Evolutionary conservation across 2,113 vertebrate species (phyloP), one percentile per base, ranked within the genome.

Genomic region (Anoura caudifer): DNA sequence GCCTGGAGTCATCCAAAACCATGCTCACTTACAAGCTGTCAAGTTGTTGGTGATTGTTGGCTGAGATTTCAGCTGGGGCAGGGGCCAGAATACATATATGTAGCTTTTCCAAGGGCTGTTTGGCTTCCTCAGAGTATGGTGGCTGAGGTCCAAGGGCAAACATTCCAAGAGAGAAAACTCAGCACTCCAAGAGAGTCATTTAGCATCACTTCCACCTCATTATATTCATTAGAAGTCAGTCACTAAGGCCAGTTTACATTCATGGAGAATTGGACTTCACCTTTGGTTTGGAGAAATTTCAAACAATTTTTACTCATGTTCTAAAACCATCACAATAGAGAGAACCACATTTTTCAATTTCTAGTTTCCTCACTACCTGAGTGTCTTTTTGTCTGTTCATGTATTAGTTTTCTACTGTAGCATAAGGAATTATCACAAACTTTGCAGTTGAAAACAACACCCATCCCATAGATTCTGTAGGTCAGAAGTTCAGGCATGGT

Each of bases 191-290:
- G 77, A 81, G 72, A 61, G 72, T 45, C 86, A 91, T 61, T 45
- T 80, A 91, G 7, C 43, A 61, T 95, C 47, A 87, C 81, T 84
- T 96, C 82, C 92, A 72, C 59, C 79, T 96, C 87, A 72, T 87
- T 93, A 67, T 56, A 41, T 28, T 73, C 43, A 76, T 85, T 91
- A 97, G 41, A 82, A 89, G 19, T 89, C 45, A 72, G 52, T 45
- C 56, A 82, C n/a, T 52, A 14, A 88, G 22, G 41, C 43, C 26
- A 52, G 45, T 45, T 92, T 59, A 47, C 59, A 69, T 17, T 87
- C 26, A 54, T 75, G 47, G 69, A 77, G 63, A 90, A 87, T 83
- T 90, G 85, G 20, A 88, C 12, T 80, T 28, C 31, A 26, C 26
- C 56, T 87, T 61, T 69, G 33, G 38, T 20, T 43, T 13, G 5